Percentiles rank a stretch among this genome's conserved stretches.
These are phyloP conservation scores for Hydropsyche tenuis DNA, from an alignment of 1,140 invertebrate genomes.

Conservation along the genomic window DNA sequence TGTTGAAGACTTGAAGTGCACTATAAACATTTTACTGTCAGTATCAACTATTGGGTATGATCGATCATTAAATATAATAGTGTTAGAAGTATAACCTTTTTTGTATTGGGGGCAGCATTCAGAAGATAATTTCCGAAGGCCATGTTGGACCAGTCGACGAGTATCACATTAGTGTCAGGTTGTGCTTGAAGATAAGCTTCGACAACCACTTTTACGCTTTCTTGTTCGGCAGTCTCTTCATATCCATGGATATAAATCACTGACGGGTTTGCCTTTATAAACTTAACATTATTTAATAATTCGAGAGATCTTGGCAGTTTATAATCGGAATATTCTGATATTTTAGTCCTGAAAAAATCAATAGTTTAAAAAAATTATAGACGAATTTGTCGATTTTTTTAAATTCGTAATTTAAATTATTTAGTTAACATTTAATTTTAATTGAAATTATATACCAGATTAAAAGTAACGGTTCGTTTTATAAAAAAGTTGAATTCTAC, in stretches of 20 bases:
- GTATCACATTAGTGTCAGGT: constrained; percentile 40
- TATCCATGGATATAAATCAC: constrained; percentile 67
- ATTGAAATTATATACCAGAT: no score
- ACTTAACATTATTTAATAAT: constrained; percentile 58
- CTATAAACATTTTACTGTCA: background rate
- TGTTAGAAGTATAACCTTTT: constrained; percentile 5
- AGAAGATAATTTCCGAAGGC: constrained; percentile 45
- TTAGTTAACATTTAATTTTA: no score
- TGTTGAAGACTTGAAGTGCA: no score
- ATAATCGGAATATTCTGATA: constrained; percentile 58
- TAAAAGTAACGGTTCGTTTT: no score
- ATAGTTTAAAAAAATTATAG: no score
- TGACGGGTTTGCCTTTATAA: constrained; percentile 61
- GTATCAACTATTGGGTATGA: background rate
- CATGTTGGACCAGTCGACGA: constrained; percentile 49
- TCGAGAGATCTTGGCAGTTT: constrained; percentile 55
- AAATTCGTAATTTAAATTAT: no score
- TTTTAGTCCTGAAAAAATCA: constrained; percentile 53
- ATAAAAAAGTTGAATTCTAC: no score
- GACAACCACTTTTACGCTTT: constrained; percentile 62
- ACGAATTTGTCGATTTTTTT: no score
- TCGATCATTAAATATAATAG: background rate
- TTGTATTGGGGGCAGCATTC: constrained; percentile 46
- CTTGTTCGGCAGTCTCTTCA: constrained; percentile 64
- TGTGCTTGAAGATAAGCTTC: constrained; percentile 39